Evolutionary conservation across 2,888 invertebrate genomes (phyloP).

Genomic region (Megalurothrips usitatus): DNA sequence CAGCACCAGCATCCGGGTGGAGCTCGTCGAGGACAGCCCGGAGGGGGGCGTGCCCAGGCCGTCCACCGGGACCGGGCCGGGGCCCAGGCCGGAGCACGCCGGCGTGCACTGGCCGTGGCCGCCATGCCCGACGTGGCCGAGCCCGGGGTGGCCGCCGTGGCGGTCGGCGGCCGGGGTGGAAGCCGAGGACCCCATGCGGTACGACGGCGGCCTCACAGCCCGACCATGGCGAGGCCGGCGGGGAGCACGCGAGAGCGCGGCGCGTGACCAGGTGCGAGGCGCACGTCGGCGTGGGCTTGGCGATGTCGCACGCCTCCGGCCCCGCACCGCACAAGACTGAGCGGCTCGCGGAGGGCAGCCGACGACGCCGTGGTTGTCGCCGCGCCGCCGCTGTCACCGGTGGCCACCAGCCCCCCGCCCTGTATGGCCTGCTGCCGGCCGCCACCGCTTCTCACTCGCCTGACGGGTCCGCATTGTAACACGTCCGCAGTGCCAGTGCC

Average conservation of each 20-base stretch:
- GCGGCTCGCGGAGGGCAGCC: not conserved
- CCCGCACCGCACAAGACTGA: not conserved
- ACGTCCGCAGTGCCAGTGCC: not conserved
- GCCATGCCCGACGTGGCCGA: not conserved
- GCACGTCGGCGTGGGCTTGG: not conserved
- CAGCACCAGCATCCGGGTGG: constrained; percentile 4
- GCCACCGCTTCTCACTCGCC: too few relatives aligned
- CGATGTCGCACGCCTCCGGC: too few relatives aligned
- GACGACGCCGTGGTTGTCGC: not conserved
- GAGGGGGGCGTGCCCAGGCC: constrained; percentile 3
- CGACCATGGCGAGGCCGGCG: too few relatives aligned
- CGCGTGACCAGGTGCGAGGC: not conserved
- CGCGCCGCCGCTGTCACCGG: not conserved
- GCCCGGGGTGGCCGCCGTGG: too few relatives aligned
- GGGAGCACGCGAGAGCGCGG: not conserved
- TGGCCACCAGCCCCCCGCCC: not conserved
- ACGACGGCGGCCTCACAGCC: not conserved
- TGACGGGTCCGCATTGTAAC: not conserved
- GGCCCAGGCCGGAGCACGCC: not conserved
- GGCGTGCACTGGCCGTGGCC: not conserved
- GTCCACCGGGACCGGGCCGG: not conserved
- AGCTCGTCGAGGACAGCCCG: not conserved
- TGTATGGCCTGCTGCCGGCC: not conserved
- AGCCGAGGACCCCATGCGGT: constrained; percentile 5
- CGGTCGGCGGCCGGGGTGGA: not conserved